These are phyloP conservation scores for Nomada flava DNA, from an alignment of 2,888 invertebrate genomes.

Conservation along the genomic window DNA sequence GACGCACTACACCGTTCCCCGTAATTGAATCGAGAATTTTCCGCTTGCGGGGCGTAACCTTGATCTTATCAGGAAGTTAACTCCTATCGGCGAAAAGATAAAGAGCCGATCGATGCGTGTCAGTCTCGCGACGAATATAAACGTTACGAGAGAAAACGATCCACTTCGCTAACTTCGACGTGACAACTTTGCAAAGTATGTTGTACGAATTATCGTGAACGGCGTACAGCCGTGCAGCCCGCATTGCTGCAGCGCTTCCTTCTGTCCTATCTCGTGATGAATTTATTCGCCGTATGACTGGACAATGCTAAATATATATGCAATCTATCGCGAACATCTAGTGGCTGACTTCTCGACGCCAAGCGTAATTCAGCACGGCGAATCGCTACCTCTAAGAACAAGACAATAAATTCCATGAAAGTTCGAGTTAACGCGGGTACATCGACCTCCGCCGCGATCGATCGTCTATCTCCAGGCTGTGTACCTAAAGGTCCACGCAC, in stretches of 20 bases:
- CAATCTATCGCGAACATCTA: not conserved
- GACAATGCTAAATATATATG: too few relatives aligned
- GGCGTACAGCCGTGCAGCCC: not conserved
- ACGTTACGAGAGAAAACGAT: not conserved
- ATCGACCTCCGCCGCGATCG: conserved; percentile 59
- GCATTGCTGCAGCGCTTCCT: not conserved
- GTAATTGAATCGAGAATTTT: not conserved
- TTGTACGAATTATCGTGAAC: not conserved
- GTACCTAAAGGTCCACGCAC: conserved; percentile 41
- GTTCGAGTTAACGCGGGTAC: conserved; percentile 61
- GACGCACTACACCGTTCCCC: not conserved
- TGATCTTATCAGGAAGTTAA: conserved; percentile 28
- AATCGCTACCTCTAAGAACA: conserved; percentile 27
- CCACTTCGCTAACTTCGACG: not conserved
- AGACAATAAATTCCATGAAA: conserved; percentile 57
- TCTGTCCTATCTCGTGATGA: conserved; percentile 27
- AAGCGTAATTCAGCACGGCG: not conserved
- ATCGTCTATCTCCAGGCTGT: conserved; percentile 51
- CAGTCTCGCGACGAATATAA: conserved; percentile 2
- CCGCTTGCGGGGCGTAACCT: not conserved
- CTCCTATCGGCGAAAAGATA: conserved; percentile 20
- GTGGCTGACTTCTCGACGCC: too few relatives aligned
- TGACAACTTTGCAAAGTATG: not conserved
- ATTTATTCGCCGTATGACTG: conserved; percentile 6
- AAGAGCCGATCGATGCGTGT: conserved; percentile 17